Evolutionary conservation across 2,113 vertebrate genomes (phyloP).

Genomic region (Phyllostomus hastatus): DNA sequence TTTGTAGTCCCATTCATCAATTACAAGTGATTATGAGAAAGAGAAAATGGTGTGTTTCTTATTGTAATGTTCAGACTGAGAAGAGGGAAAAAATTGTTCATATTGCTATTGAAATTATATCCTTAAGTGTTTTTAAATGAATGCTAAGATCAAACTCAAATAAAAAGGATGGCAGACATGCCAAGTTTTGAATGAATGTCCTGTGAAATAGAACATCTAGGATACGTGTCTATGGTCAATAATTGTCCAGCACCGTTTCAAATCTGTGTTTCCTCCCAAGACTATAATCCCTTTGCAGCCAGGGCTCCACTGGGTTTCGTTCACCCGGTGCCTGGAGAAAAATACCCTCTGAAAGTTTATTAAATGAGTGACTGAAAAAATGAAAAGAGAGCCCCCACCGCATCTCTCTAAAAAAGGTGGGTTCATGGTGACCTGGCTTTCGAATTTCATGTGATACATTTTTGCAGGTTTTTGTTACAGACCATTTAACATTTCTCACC

Average conservation of each 20-base stretch:
- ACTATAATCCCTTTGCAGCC: fast-evolving
- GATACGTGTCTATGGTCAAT: not conserved
- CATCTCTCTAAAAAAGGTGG: fast-evolving
- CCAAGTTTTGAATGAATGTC: not conserved
- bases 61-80: not conserved
- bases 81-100: not conserved
- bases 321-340: fast-evolving
- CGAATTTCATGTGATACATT: fast-evolving
- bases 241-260: not conserved
- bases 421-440: fast-evolving
- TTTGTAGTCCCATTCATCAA: fast-evolving
- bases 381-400: fast-evolving
- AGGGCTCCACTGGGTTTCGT: fast-evolving
- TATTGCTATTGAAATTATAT: not conserved
- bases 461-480: fast-evolving
- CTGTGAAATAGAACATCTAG: not conserved
- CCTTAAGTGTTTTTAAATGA: not conserved
- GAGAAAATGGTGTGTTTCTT: fast-evolving
- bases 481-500: fast-evolving
- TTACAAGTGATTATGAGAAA: not conserved
- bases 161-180: fast-evolving
- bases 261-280: fast-evolving
- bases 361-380: fast-evolving
- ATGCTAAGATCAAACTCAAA: not conserved
- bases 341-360: fast-evolving